Evolutionary conservation across 2,888 invertebrate species (phyloP), one percentile per base, ranked within the genome.

Genomic region (Lathronympha strigana): DNA sequence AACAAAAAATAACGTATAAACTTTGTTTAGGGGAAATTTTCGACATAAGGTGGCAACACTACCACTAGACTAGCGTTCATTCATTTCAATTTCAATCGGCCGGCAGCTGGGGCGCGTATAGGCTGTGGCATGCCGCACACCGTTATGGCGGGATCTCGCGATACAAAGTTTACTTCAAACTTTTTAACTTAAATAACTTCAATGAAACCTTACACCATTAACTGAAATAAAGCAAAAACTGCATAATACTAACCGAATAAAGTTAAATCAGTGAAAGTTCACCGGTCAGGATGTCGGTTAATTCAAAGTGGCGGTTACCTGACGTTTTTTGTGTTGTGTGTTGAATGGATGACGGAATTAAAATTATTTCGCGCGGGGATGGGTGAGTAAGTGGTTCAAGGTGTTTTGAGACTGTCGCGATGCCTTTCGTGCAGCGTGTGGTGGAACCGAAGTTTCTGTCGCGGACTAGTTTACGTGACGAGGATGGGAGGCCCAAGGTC

Each of bases 381-480:
- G 91, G 89, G 84, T 84, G 87, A 85, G 81, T 90, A 86, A 88
- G 84, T 87, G 81, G 79, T 78, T 76, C 78, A 80, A 77, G 74
- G 76, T 73, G 75, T 75, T 76, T 70, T 73, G 73, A 75, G 81
- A 86, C 85, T 72, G 76, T 84, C 86, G 93, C 92, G 75, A 97
- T 97, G 97, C 97, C 97, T 88, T 97, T 97, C 93, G 95, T 97
- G 83, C 95, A 96, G 84, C 95, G 97, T 78, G 94, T 95, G 79
- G 94, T 97, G 84, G 95, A 96, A 86, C 97, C 97, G 77, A 95
- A 95, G 83, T 95, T 93, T 92, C 90, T 97, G 85, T 95, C 96
- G 80, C 94, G 95, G 80, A 93, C 94, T 69, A 93, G 93, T 79
- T 91, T 94, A 77, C 93, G 93, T 75, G 93, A 94, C 76, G 93